Evolutionary conservation across 2,797 vertebrate species (phyloP).

Genomic region (Aldrovandia affinis): DNA sequence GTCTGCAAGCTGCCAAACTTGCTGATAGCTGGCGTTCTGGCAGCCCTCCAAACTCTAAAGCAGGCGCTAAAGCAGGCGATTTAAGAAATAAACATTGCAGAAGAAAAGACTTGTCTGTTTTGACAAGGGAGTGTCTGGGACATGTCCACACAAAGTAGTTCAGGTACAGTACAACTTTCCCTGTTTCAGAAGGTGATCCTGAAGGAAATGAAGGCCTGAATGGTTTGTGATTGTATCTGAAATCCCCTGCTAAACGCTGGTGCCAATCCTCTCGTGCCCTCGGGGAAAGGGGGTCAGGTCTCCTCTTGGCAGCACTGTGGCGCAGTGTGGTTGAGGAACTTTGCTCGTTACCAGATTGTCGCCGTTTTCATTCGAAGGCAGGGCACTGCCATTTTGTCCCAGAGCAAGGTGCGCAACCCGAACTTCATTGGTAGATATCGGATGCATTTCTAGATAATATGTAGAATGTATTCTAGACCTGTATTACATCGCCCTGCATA

Average conservation of each 20-base stretch:
- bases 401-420: background rate
- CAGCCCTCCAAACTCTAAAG: too few relatives aligned
- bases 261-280: background rate
- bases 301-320: background rate
- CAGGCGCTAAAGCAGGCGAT: too few relatives aligned
- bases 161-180: too few relatives aligned
- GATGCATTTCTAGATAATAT: background rate
- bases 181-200: too few relatives aligned
- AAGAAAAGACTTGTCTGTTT: too few relatives aligned
- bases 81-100: too few relatives aligned
- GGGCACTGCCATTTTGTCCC: background rate
- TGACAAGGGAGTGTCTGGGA: too few relatives aligned
- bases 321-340: background rate
- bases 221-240: background rate
- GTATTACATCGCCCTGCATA: background rate
- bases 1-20: too few relatives aligned
- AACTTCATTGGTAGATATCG: background rate
- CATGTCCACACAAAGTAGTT: too few relatives aligned
- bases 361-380: background rate
- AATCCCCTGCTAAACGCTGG: background rate
- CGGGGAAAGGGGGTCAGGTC: background rate
- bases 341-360: background rate
- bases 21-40: too few relatives aligned
- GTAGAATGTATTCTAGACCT: background rate
- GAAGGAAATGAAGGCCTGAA: too few relatives aligned